Base-by-base conservation (phyloP, 1,140 invertebrate genomes). In the Mizuhopecten yessoensis region DNA sequence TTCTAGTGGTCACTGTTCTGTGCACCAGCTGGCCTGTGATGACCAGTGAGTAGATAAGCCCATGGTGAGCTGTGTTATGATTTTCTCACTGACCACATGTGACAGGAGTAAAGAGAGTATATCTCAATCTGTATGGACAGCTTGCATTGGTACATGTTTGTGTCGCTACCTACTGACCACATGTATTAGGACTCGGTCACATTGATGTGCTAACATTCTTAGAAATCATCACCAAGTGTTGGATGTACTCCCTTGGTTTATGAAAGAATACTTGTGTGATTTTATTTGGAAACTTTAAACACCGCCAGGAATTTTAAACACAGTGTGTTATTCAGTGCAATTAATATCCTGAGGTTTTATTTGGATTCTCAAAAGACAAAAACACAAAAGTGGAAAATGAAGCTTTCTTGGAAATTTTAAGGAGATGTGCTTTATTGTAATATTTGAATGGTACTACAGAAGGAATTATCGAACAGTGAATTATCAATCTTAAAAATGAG, bases 1-100 rank as follows among this genome's bases (percentile, higher is more conserved):
- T 39, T 39, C 36, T 39, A 7, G 36, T 45, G 57, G 57, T 75
- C 57, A 75, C 57, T 75, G 3, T 23, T 11, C 17, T 75, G n/a
- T 9, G 5, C 57, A 75, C 23, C 57, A 75, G 57, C 57, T 75
- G 57, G 57, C 57, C n/a, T 75, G 57, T 75, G 57, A 5, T 75
- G n/a, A n/a, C n/a, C 57, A 75, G 57, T 75, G 57, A 75, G 57
- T 75, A 29, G 57, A 75, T 75, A 29, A 75, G n/a, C 57, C 57
- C 57, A 23, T 75, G 57, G 57, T 75, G 57, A 75, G 57, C n/a
- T 75, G 57, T 75, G 57, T 75, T 75, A 75, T n/a, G 57, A n/a
- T n/a, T 75, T 75, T 75, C 57, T 29, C 57, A 29, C 57, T 75
- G 20, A 75, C 57, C 57, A 75, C 57, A 75, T 75, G 57, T 75